A percentile compares a stretch with the other conserved stretches of the same genome.
These are phyloP conservation scores for Donacobius atricapilla DNA, from an alignment of 2,113 vertebrate genomes.

Conservation along the genomic window DNA sequence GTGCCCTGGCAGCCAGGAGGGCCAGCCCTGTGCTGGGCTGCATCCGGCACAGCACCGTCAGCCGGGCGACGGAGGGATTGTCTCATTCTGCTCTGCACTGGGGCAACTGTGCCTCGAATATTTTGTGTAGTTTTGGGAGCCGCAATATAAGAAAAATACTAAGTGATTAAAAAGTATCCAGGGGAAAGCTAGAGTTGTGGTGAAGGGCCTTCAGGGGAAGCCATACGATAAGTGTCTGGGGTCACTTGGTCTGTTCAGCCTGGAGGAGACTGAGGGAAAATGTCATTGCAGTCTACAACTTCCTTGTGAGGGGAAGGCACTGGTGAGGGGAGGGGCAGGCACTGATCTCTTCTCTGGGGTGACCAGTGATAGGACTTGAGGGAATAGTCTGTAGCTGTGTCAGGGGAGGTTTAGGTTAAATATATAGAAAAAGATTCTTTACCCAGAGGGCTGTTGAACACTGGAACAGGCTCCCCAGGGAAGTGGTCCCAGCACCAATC, in stretches of 20 bases:
- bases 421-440: neutral
- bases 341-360: neutral
- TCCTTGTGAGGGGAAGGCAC: rapidly evolving
- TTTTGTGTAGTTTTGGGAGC: neutral
- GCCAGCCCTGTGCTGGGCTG: rapidly evolving
- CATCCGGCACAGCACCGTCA: neutral
- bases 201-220: neutral
- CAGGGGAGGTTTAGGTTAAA: neutral
- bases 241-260: neutral
- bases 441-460: neutral
- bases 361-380: too few species aligned
- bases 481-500: neutral
- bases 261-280: neutral
- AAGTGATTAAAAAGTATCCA: neutral
- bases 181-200: neutral
- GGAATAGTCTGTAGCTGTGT: neutral
- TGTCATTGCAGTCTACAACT: neutral
- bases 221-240: neutral
- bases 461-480: neutral
- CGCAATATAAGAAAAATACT: neutral
- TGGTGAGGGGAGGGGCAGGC: neutral
- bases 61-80: rapidly evolving
- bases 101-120: neutral
- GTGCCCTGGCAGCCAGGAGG: neutral
- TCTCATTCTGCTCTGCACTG: rapidly evolving